Percentiles rank a stretch among this genome's conserved stretches.
Conservation (phyloP, 1,140 invertebrate genomes). For the Riptortus pedestris region DNA sequence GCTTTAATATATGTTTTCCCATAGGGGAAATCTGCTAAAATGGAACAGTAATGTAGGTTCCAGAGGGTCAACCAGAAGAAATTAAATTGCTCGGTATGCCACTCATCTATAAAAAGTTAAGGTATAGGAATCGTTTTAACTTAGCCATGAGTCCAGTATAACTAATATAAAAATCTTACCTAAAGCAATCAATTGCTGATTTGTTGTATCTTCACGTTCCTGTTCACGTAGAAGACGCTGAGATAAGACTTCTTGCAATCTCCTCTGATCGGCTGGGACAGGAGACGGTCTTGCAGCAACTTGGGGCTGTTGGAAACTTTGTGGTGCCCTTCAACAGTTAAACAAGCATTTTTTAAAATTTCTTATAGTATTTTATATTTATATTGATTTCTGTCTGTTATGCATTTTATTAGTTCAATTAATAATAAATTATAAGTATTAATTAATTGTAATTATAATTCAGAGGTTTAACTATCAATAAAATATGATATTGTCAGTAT, state of each 20-base stretch:
- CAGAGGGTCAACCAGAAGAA: no score
- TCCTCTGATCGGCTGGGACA: background rate
- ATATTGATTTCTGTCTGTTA: background rate
- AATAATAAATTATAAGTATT: background rate
- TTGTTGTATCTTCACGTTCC: background rate
- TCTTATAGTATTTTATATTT: background rate
- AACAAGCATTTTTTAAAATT: background rate
- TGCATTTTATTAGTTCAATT: background rate
- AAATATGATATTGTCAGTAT: no score
- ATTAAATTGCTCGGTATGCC: no score
- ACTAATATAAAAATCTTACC: background rate
- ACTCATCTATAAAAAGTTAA: no score
- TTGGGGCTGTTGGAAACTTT: background rate
- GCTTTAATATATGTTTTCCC: no score
- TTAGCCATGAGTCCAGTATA: no score
- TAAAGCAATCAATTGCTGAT: background rate
- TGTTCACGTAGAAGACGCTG: background rate
- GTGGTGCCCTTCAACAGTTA: background rate
- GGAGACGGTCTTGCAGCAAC: background rate
- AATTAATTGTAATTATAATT: background rate
- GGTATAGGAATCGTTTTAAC: no score
- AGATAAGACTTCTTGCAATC: background rate
- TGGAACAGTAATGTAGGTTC: no score
- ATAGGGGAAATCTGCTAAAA: no score
- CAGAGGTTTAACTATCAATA: no score